These are phyloP conservation scores for Mormyrus lacerda DNA, from an alignment of 2,113 vertebrate species.

Conservation along the genomic window DNA sequence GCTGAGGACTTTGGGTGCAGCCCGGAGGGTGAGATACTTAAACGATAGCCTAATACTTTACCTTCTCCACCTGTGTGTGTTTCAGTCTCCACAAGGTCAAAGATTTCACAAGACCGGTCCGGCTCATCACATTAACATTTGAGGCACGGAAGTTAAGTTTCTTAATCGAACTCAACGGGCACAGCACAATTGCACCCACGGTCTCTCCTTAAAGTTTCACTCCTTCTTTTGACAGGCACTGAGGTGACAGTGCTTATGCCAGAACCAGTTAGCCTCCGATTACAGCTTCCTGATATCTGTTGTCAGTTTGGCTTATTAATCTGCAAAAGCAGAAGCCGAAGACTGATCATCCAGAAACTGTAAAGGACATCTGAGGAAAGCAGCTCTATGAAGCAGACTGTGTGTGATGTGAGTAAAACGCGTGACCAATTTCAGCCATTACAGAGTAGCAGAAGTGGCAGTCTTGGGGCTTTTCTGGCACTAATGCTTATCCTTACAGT, in stretches of 20 bases:
- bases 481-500: background rate
- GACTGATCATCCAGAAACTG: background rate
- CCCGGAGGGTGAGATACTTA: constrained; percentile 1
- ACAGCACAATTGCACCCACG: background rate
- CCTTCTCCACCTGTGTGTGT: constrained; percentile 20
- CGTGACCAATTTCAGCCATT: background rate
- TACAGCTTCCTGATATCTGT: background rate
- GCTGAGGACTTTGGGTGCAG: constrained; percentile 19
- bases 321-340: background rate
- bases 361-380: background rate
- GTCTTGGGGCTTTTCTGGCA: background rate
- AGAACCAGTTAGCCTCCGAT: background rate
- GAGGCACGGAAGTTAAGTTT: background rate
- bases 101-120: background rate
- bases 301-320: background rate
- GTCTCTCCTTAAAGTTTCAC: background rate
- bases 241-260: background rate
- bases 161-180: background rate
- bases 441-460: background rate
- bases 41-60: constrained; percentile 11
- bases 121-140: background rate
- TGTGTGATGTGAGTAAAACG: background rate
- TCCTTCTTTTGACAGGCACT: background rate
- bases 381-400: background rate
- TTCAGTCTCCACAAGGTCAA: background rate